Evolutionary conservation across 2,888 invertebrate genomes (phyloP).

Genomic region (Digitonthophagus gazella): DNA sequence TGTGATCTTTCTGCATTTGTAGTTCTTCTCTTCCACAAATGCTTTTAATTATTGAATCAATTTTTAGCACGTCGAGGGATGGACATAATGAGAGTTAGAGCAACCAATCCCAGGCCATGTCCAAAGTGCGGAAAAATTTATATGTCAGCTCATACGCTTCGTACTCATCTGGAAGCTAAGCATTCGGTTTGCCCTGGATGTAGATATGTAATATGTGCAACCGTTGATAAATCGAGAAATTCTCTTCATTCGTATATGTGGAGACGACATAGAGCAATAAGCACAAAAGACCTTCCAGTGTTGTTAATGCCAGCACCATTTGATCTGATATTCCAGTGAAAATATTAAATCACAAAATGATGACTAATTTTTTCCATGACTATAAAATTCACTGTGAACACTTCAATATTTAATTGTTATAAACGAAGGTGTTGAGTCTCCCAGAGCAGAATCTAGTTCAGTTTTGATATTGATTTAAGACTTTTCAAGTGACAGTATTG

Average conservation of each 20-base stretch:
- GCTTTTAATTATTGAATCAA: conserved; percentile 44
- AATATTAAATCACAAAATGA: too few species aligned
- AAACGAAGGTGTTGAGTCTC: too few species aligned
- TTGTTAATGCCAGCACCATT: conserved; percentile 90
- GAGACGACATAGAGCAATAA: conserved; percentile 88
- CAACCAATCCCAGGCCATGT: conserved; percentile 88
- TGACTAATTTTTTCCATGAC: too few species aligned
- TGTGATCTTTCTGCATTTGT: too few species aligned
- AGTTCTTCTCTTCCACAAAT: conserved; percentile 19
- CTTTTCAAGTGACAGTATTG: too few species aligned
- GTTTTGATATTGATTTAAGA: too few species aligned
- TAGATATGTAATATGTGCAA: conserved; percentile 87
- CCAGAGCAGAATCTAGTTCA: too few species aligned
- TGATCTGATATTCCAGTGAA: too few species aligned
- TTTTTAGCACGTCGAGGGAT: conserved; percentile 72
- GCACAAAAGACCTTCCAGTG: conserved; percentile 89
- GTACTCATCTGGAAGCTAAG: conserved; percentile 90
- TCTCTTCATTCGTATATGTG: conserved; percentile 93
- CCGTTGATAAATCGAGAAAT: conserved; percentile 89
- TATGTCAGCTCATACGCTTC: conserved; percentile 84
- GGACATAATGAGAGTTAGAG: conserved; percentile 84
- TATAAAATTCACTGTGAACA: too few species aligned
- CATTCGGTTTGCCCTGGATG: conserved; percentile 92
- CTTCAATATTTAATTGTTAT: too few species aligned
- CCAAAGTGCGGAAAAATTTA: conserved; percentile 93